Base-by-base conservation (phyloP, 1,140 invertebrate species). In the Drosophila kepulauana region DNA sequence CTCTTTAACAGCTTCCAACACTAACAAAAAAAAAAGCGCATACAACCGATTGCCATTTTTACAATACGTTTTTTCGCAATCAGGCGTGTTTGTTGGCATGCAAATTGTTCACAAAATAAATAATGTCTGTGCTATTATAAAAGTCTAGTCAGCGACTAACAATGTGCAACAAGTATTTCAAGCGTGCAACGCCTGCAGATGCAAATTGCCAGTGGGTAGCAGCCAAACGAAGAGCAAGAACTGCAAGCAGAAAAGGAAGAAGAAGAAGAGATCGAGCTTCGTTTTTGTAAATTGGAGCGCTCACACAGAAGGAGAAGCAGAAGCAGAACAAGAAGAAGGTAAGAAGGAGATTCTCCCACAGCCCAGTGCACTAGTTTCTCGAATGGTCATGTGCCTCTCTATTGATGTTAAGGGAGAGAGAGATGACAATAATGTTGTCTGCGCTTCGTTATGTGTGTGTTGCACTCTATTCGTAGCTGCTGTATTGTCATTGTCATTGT, bases 391-490 rank as follows among this genome's bases (percentile, higher is more conserved):
- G 16, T 46, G 30, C 16, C 56, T 25, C 20, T 25, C 20, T 67
- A 68, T 68, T 74, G 65, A 74, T 68, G 71, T 51, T 10, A 1
- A 8, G n/a, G n/a, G 30, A 25, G 3, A 25, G 20, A 4, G 20
- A 68, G 71, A 72, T 84, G 82, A 87, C 82, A 86, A 86, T 86
- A 87, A 86, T 86, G 82, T 86, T 87, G 82, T 87, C 82, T 87
- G 61, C 38, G 82, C 82, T 76, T 86, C 79, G 79, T 87, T 85
- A 81, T 76, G 80, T 78, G 41, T 65, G 54, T 54, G 16, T 54
- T 54, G 33, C 20, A 11, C 10, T 28, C 35, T 43, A 46, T 28
- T 28, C 28, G n/a, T 5, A 58, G 56, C 35, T 5, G 65, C 33
- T 43, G 20, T 57, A 58, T 62, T 48, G 63, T 58, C 79, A 79